Conservation (phyloP, 2,888 invertebrate species). For the Troides helena region DNA sequence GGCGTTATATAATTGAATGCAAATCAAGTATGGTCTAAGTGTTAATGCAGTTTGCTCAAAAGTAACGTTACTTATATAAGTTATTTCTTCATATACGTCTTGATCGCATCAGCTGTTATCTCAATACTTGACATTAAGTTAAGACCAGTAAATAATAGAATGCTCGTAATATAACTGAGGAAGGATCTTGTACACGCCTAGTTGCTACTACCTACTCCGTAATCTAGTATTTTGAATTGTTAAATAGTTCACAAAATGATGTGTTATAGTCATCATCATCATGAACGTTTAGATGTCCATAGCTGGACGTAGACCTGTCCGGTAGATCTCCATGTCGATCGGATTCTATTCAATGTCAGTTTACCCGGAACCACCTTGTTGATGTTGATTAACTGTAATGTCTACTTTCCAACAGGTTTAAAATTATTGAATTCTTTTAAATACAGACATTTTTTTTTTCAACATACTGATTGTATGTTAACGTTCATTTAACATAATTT, state of each 20-base stretch:
- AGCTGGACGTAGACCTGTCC: background rate
- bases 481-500: background rate
- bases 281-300: background rate
- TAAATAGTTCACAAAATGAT: too few species aligned
- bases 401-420: slow-evolving; percentile 8
- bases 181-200: too few species aligned
- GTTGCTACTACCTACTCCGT: too few species aligned
- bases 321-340: background rate
- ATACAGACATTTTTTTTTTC: background rate
- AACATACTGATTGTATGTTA: background rate
- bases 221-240: too few species aligned
- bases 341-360: slow-evolving; percentile 1
- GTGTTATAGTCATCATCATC: too few species aligned
- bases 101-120: too few species aligned
- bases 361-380: slow-evolving; percentile 20
- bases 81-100: background rate
- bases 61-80: background rate
- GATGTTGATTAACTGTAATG: slow-evolving; percentile 1
- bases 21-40: slow-evolving; percentile 57
- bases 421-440: background rate
- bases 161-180: too few species aligned
- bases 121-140: too few species aligned
- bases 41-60: slow-evolving; percentile 37
- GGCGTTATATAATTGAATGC: slow-evolving; percentile 63
- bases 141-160: too few species aligned